Percentiles rank a stretch among this genome's conserved stretches.
Conservation (phyloP, 1,140 invertebrate species). For the Cylas formicarius region DNA sequence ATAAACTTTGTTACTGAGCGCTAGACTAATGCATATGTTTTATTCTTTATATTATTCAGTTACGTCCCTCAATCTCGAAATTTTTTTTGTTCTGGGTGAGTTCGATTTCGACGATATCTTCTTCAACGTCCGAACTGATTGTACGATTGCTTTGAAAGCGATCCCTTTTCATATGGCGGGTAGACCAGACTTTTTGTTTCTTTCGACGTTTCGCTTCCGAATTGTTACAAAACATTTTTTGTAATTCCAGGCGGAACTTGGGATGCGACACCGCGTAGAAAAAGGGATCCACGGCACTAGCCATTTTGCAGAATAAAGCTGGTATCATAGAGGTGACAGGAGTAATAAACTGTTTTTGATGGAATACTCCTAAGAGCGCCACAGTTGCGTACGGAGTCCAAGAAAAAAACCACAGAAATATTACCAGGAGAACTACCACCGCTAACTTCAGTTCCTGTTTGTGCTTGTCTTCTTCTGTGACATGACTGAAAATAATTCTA, state of each 20-base stretch:
- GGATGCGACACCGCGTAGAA: slow-evolving; percentile 67
- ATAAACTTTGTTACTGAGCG: slow-evolving; percentile 21
- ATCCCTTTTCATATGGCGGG: neutral
- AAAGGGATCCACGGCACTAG: slow-evolving; percentile 67
- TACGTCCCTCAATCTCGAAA: slow-evolving; percentile 2
- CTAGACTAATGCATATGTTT: slow-evolving; percentile 16
- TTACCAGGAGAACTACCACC: slow-evolving; percentile 56
- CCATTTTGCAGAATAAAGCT: slow-evolving; percentile 66
- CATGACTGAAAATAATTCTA: slow-evolving; percentile 40
- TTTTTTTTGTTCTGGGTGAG: slow-evolving; percentile 1
- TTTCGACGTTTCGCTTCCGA: neutral
- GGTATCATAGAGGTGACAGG: slow-evolving; percentile 66
- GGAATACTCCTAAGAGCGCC: slow-evolving; percentile 62
- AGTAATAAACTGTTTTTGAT: slow-evolving; percentile 52
- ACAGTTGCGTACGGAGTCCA: slow-evolving; percentile 73
- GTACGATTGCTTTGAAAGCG: neutral
- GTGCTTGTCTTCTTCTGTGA: slow-evolving; percentile 55
- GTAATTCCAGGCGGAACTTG: slow-evolving; percentile 44
- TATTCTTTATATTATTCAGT: slow-evolving; percentile 1
- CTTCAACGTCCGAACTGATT: slow-evolving; percentile 16
- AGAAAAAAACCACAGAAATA: slow-evolving; percentile 63
- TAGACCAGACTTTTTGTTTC: slow-evolving; percentile 11
- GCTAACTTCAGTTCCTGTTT: slow-evolving; percentile 61
- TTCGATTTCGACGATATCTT: slow-evolving; percentile 16
- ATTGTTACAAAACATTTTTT: slow-evolving; percentile 9